Conservation (phyloP, 2,888 invertebrate genomes). For the Lepidochitona cinerea region DNA sequence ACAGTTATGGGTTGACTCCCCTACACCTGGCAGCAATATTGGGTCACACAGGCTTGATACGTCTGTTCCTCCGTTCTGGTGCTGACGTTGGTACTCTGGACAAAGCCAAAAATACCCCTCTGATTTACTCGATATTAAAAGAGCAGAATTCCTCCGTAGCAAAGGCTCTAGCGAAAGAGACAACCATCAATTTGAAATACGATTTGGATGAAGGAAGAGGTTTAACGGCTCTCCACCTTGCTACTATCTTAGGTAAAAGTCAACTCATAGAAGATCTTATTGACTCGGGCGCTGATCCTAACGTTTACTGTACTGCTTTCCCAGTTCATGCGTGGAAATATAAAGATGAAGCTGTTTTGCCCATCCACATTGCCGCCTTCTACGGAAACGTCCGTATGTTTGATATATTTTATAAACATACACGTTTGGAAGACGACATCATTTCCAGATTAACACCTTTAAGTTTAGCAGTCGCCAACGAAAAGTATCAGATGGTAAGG, state of each 20-base stretch:
- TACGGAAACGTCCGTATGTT: background rate
- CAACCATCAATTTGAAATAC: background rate
- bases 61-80: background rate
- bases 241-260: background rate
- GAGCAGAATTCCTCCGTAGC: background rate
- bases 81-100: background rate
- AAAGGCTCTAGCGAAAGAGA: background rate
- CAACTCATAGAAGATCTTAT: background rate
- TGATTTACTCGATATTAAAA: background rate
- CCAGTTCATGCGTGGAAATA: background rate
- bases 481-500: background rate
- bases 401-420: background rate
- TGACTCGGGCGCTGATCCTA: background rate
- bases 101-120: background rate
- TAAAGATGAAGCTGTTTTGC: background rate
- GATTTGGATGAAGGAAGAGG: background rate
- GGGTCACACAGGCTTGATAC: background rate
- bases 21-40: background rate
- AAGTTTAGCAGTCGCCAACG: background rate
- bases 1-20: background rate
- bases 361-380: background rate
- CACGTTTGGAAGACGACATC: background rate
- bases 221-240: background rate
- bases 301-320: background rate
- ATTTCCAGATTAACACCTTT: background rate